phyloP scores from a whole-genome alignment of 2,888 invertebrate species.

The Noctua comes region DNA sequence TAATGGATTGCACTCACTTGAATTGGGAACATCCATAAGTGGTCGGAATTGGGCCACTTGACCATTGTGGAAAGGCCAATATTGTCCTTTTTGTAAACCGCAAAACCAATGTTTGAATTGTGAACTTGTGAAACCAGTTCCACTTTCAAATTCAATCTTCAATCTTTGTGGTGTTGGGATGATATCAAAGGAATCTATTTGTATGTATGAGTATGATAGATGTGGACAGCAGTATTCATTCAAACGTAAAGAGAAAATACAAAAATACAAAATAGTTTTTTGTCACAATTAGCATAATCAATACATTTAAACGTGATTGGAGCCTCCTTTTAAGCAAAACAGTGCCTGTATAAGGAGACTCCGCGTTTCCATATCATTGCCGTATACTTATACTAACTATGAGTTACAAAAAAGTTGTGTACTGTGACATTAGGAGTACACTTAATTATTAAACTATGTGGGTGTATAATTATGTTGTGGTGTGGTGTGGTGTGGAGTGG shows the following conservation, averaged over 20 bases:
- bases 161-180: neutral
- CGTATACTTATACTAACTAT: no score
- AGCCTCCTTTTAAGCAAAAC: no score
- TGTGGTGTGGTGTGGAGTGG: no score
- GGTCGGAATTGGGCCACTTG: slow-evolving; percentile 56
- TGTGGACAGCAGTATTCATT: slow-evolving; percentile 3
- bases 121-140: neutral
- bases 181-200: slow-evolving; percentile 34
- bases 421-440: no score
- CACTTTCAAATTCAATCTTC: slow-evolving; percentile 12
- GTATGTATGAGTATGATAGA: slow-evolving; percentile 27
- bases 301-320: no score
- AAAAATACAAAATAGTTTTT: no score
- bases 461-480: no score
- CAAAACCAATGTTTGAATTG: neutral
- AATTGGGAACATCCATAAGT: slow-evolving; percentile 70
- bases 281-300: no score
- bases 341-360: no score
- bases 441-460: no score
- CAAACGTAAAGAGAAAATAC: slow-evolving; percentile 1
- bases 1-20: slow-evolving; percentile 83
- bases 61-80: slow-evolving; percentile 19
- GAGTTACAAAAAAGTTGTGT: no score
- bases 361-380: no score
- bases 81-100: neutral